Base-by-base conservation (phyloP, 2,113 vertebrate genomes). In the Caretta caretta region DNA sequence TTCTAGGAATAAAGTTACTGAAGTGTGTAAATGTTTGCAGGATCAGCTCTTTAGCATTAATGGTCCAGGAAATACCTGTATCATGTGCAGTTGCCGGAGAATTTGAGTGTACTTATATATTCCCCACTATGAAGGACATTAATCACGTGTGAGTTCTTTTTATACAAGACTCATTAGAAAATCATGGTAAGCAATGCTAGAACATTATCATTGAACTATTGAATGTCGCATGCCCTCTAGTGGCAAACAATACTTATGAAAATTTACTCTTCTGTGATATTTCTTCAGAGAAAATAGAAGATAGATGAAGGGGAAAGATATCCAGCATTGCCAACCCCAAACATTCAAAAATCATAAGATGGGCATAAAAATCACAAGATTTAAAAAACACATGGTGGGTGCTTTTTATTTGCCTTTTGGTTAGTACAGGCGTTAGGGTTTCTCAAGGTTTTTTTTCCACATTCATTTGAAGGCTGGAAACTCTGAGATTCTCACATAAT, bases 221-320 rank as follows among this genome's bases (percentile, higher is more conserved):
- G 83, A 38, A 3, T 38, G 24, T 11, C 86, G 56, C 5, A 0
- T 75, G 93, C 92, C 85, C 90, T 91, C 95, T 87, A 24, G 81
- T 29, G 84, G 88, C 62, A 59, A 3, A 2, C 17, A 20, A 16
- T n/a, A 56, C 49, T 46, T 29, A 49, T 3, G 31, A 31, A 57
- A 42, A 50, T 27, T 16, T 49, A 6, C 69, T 22, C 42, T 87
- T 46, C 53, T 56, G 38, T 4, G 46, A 1, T 12, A 16, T 8
- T n/a, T 50, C 48, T 1, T 78, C 53, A 31, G 50, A 46, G 65
- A 81, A 50, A 19, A 29, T 0, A 1, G 4, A 17, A 75, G 42
- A 25, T 22, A 78, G 2, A 35, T 0, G 0, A 16, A 53, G 69
- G 35, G 12, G 35, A 62, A 54, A 20, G 16, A 50, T 12, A 42